phyloP scores from a whole-genome alignment of 2,888 invertebrate genomes.

The Eupithecia dodoneata region DNA sequence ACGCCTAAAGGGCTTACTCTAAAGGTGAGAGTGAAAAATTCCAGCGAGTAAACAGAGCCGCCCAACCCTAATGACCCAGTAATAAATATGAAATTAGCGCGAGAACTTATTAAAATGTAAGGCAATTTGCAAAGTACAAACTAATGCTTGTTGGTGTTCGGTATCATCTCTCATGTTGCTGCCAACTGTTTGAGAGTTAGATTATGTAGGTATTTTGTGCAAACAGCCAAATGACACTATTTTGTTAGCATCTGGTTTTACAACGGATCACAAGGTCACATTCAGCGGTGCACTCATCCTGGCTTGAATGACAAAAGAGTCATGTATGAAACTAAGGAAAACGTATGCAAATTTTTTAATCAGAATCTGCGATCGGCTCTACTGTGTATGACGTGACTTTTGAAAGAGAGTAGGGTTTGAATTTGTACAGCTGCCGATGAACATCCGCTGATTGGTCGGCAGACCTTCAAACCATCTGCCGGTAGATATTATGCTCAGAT shows the following conservation, averaged over 20 bases:
- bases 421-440: slow-evolving; percentile 42
- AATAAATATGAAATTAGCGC: slow-evolving; percentile 41
- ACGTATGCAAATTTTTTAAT: neutral
- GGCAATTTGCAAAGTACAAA: slow-evolving; percentile 27
- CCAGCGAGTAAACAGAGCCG: slow-evolving; percentile 35
- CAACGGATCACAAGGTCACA: slow-evolving; percentile 6
- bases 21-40: slow-evolving; percentile 35
- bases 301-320: slow-evolving; percentile 8
- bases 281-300: neutral
- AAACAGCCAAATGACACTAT: neutral
- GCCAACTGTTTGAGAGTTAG: neutral
- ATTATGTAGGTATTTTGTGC: slow-evolving; percentile 4
- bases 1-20: slow-evolving; percentile 10
- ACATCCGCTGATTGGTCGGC: slow-evolving; percentile 42
- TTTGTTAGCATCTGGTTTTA: slow-evolving; percentile 11
- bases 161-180: slow-evolving; percentile 22
- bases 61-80: slow-evolving; percentile 30
- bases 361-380: neutral
- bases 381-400: neutral
- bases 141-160: slow-evolving; percentile 17
- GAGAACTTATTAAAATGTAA: slow-evolving; percentile 38
- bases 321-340: neutral
- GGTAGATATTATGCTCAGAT: slow-evolving; percentile 46
- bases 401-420: slow-evolving; percentile 13
- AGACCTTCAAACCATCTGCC: slow-evolving; percentile 47